Evolutionary conservation across 1,140 invertebrate species (phyloP).

Genomic region (Magallana angulata): DNA sequence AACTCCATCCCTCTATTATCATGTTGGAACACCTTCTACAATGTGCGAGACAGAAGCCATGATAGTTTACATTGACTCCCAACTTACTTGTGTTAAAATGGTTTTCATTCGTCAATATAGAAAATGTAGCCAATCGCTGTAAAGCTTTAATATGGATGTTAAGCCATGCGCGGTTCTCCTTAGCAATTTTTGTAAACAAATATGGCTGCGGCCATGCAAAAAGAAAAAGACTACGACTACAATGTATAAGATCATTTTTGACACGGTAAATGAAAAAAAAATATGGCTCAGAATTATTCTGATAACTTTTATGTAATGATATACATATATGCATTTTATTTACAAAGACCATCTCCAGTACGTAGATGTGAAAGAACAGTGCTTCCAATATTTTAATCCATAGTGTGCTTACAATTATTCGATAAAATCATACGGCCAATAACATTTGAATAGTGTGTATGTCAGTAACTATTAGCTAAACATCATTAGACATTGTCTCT

Average conservation of each 20-base stretch:
- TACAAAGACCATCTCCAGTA: too few relatives aligned
- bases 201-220: slow-evolving; percentile 54
- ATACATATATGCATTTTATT: too few relatives aligned
- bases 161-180: slow-evolving; percentile 55
- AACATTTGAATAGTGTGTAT: too few relatives aligned
- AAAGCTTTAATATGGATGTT: background rate
- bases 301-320: too few relatives aligned
- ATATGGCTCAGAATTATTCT: too few relatives aligned
- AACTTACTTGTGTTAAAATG: background rate
- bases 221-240: background rate
- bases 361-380: too few relatives aligned
- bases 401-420: too few relatives aligned
- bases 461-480: too few relatives aligned
- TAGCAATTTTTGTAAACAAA: slow-evolving; percentile 61
- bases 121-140: background rate
- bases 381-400: too few relatives aligned
- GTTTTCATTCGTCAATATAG: background rate
- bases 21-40: background rate
- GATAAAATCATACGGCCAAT: too few relatives aligned
- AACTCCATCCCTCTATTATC: slow-evolving; percentile 37
- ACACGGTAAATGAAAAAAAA: background rate
- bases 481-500: too few relatives aligned
- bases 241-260: background rate
- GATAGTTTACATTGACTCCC: slow-evolving; percentile 30
- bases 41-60: slow-evolving; percentile 3